Evolutionary conservation across 2,888 invertebrate species (phyloP), one percentile per base, ranked within the genome.

Genomic region (Thereva nobilitata): DNA sequence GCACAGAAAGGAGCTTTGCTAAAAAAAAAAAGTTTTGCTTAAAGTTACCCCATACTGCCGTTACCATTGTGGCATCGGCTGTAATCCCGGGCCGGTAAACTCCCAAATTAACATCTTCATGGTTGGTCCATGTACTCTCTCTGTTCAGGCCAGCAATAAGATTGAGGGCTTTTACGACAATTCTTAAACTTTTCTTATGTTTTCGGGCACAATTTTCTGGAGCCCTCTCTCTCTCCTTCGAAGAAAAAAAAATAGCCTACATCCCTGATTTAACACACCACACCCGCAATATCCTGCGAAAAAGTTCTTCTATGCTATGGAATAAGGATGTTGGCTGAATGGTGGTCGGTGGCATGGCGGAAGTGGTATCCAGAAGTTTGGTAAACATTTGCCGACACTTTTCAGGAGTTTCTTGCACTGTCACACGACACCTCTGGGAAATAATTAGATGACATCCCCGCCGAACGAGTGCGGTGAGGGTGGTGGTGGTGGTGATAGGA

Each of bases 351-450:
- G 3, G 41, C 23, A 12, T 23, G 12, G 9, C 9, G 50, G 61
- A 41, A 34, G 38, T 49, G n/a, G 23, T 9, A 12, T 9, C 34
- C 10, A 50, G 61, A 50, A 9, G n/a, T 12, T 23, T 50, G 44
- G 10, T 37, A 59, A 59, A 59, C 38, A 59, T 59, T 59, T 59
- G 57, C 47, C 38, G 57, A 23, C 57, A 12, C 57, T 59, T 59
- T 59, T 59, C 57, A 38, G 47, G 47, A 59, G 45, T 59, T 59
- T 37, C 57, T 47, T 50, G 61, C 50, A 61, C 50, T 61, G 61
- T 61, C 61, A 61, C 50, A 59, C 37, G 50, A 61, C 61, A 64
- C 67, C 63, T 63, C 59, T 10, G 66, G 56, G 63, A 64, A 12
- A 50, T 55, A 54, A 67, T 50, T 63, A 67, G 54, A 44, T 47